Evolutionary conservation across 2,888 invertebrate genomes (phyloP), one percentile per base, ranked within the genome.

Genomic region (Baccha elongata): DNA sequence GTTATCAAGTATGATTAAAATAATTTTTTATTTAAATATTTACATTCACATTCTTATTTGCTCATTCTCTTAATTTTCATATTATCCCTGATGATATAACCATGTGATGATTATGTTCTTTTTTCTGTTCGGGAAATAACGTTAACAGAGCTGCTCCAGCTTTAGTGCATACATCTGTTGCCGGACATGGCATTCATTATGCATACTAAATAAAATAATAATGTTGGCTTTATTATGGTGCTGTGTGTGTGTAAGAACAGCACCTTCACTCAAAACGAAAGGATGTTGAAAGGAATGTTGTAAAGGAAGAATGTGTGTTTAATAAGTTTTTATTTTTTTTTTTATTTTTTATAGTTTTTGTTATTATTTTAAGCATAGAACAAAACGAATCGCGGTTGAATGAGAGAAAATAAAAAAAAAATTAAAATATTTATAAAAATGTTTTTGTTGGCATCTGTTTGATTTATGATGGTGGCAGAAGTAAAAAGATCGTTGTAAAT

Each of bases 131-230:
- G 26, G n/a, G 15, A 42, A 7, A n/a, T 50, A 48, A 29, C 8
- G 62, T 21, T 52, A 53, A 19, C 74, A 90, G 90, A 85, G 87
- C 89, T 85, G 89, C 89, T 71, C 90, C 91, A 74, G 90, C 90
- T 48, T 85, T 90, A 84, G 90, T 90, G 84, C 90, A 91, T 85
- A 88, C 91, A 87, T 89, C 91, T 72, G 89, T 90, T 85, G 88
- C 89, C 44, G 91, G 90, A 72, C 91, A 90, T 86, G 91, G 91
- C 84, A 87, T 89, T 19, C 91, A 90, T 79, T 90, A 90, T 86
- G 91, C 89, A 74, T 91, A 90, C 86, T 90, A 89, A 86, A 64
- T 11, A 55, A 64, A 2, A 7, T 55, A 68, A 50, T 50, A 81
- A 23, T 26, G 40, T 7, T 78, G 55, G 71, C 78, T 72, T 83